These are phyloP conservation scores for Habropoda laboriosa DNA, from an alignment of 1,140 invertebrate species.

Conservation along the genomic window DNA sequence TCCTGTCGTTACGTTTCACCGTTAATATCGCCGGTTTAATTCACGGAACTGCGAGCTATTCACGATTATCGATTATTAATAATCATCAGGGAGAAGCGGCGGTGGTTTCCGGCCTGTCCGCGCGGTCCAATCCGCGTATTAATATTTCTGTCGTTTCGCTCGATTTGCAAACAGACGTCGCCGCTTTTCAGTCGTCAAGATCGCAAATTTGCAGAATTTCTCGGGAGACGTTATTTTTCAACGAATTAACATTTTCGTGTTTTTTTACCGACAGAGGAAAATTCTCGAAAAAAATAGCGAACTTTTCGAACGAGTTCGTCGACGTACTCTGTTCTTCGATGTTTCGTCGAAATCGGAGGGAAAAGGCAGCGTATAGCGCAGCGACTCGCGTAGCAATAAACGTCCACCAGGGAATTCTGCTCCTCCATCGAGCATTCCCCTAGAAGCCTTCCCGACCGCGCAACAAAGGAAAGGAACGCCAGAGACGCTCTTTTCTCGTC, in stretches of 20 bases:
- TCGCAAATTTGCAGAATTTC: neutral
- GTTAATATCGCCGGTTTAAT: neutral
- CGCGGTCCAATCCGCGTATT: slow-evolving; percentile 1
- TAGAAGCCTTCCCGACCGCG: neutral
- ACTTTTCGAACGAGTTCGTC: too few relatives aligned
- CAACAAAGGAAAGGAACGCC: slow-evolving; percentile 18
- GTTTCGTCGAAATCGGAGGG: too few relatives aligned
- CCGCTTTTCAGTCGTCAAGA: neutral
- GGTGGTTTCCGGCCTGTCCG: neutral
- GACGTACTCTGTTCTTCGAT: too few relatives aligned
- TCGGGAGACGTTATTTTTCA: too few relatives aligned
- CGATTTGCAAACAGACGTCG: neutral
- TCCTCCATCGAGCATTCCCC: neutral
- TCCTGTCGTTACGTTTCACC: neutral
- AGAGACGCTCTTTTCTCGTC: neutral
- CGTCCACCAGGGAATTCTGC: neutral
- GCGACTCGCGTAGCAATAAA: neutral
- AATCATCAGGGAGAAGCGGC: neutral
- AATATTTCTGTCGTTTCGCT: neutral
- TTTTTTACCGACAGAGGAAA: too few relatives aligned
- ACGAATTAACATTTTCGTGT: too few relatives aligned
- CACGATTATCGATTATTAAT: slow-evolving; percentile 36
- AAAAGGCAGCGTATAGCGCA: neutral
- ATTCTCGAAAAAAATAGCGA: too few relatives aligned
- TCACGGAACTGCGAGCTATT: neutral